Evolutionary conservation across 2,888 invertebrate genomes (phyloP).

Genomic region (Torymus tubicola): DNA sequence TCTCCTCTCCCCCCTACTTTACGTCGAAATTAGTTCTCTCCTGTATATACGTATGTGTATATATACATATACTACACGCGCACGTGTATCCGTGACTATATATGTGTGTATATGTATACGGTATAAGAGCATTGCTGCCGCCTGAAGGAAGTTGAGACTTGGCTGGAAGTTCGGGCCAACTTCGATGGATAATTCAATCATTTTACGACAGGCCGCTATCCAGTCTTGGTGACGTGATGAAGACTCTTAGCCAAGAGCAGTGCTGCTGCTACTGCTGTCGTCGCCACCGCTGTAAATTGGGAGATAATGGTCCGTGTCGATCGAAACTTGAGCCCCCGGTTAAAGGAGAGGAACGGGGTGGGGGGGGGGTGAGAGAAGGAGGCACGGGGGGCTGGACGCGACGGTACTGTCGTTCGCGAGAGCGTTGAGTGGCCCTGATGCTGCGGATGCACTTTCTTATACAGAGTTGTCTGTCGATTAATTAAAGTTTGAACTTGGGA

Average conservation of each 20-base stretch:
- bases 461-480: constrained; percentile 28
- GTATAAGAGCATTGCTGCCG: neutral
- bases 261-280: neutral
- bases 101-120: neutral
- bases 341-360: no score
- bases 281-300: constrained; percentile 39
- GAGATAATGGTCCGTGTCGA: constrained; percentile 51
- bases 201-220: constrained; percentile 52
- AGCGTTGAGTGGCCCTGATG: no score
- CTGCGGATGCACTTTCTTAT: constrained; percentile 14
- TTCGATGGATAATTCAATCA: constrained; percentile 58
- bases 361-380: no score
- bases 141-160: constrained; percentile 30
- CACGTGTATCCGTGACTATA: neutral
- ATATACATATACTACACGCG: neutral
- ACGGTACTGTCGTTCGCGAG: no score
- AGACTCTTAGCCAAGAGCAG: constrained; percentile 32
- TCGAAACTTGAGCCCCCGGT: constrained; percentile 33
- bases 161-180: constrained; percentile 35
- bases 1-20: neutral
- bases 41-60: no score
- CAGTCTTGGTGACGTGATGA: constrained; percentile 35
- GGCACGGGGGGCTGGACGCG: no score
- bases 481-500: constrained; percentile 18
- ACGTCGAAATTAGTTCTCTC: constrained; percentile 53